Evolutionary conservation across 2,113 vertebrate species (phyloP), one percentile per base, ranked within the genome.

Genomic region (Muntiacus muntjak): DNA sequence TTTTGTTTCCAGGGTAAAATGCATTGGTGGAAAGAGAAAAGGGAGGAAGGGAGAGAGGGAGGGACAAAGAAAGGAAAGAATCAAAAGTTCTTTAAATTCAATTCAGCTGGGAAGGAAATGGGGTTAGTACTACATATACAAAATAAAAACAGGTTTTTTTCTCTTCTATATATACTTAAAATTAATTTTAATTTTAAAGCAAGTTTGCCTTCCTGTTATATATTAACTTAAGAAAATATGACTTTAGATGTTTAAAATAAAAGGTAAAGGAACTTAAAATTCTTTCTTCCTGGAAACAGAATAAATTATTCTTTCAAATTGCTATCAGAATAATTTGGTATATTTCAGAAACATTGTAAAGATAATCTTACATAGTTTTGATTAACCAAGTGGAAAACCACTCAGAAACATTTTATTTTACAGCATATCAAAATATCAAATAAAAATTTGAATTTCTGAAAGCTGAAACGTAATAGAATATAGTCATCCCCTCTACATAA

Each of bases 391-490:
- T 67, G 28, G 36, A 92, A 13, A 91, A 81, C 36, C 6, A 79
- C 30, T 91, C 45, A 64, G 52, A 76, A 94, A 78, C 40, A 93
- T 91, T 92, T 96, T 89, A 96, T 86, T 83, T 94, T 93, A 97
- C 16, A 47, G 5, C 30, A 79, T n/a, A 79, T 10, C 15, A 87
- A 97, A 93, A 92, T 54, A 95, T 9, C 33, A 52, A 86, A 45
- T 52, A 78, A 64, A 95, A 30, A 7, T 57, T 28, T 33, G 1
- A 87, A 87, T 93, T 91, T 96, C 45, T 55, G 1, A 96, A 91
- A 91, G 28, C 21, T 94, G 33, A 91, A 94, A 74, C 25, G 55
- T 8, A 93, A 81, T 0, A 84, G 23, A 92, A 94, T 57, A 71
- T 76, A 94, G 79, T 43, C n/a, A 89, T 81, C 15, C 43, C 43